phyloP scores from a whole-genome alignment of 2,797 vertebrate species.

The Melanotaenia parkinsoni region DNA sequence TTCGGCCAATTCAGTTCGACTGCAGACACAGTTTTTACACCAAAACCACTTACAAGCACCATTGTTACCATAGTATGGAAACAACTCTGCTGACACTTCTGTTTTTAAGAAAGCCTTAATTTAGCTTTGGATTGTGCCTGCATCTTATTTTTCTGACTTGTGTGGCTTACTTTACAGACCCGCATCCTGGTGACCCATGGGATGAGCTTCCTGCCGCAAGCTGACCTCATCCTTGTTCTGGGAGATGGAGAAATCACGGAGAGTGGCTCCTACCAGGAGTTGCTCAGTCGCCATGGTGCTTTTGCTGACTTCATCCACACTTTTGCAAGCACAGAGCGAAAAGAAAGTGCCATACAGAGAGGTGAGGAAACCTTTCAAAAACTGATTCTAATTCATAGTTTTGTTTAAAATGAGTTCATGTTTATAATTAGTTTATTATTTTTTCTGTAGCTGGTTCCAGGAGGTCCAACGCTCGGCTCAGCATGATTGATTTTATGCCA shows the following conservation, averaged over 20 bases:
- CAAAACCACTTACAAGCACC: constrained; percentile 38
- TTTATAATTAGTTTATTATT: neutral
- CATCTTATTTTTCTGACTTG: constrained; percentile 51
- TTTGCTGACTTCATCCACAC: constrained; percentile 91
- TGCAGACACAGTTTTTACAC: constrained; percentile 33
- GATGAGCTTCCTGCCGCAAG: constrained; percentile 89
- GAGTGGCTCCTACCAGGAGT: constrained; percentile 92
- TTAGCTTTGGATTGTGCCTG: constrained; percentile 52
- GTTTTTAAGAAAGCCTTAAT: constrained; percentile 51
- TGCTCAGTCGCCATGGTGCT: constrained; percentile 87
- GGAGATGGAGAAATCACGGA: constrained; percentile 90
- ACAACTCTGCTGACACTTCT: constrained; percentile 51
- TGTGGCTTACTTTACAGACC: constrained; percentile 83
- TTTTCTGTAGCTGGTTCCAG: constrained; percentile 78
- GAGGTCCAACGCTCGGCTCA: constrained; percentile 84
- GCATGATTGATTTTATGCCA: constrained; percentile 86
- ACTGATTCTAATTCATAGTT: neutral
- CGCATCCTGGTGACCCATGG: constrained; percentile 94
- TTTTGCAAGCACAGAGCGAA: constrained; percentile 79
- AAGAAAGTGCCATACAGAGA: constrained; percentile 78
- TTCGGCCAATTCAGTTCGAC: constrained; percentile 10
- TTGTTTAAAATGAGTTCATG: neutral
- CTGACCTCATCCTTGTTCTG: constrained; percentile 90
- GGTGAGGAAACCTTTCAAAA: constrained; percentile 69
- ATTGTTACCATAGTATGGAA: constrained; percentile 54